phyloP scores from a whole-genome alignment of 2,888 invertebrate genomes.

The Lithophane socia region DNA sequence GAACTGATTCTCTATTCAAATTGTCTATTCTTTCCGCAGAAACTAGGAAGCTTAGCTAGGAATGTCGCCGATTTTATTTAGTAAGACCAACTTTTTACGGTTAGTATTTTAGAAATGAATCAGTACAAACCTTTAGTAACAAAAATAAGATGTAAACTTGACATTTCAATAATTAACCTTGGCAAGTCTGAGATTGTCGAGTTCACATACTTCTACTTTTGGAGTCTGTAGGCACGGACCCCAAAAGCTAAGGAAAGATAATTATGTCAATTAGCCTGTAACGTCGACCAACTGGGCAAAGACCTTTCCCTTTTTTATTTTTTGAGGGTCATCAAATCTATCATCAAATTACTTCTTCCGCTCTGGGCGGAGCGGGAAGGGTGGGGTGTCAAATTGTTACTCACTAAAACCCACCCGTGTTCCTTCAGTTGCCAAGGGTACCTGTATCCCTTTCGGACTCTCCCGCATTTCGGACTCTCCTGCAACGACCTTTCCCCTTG shows the following conservation, averaged over 20 bases:
- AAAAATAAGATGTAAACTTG: not conserved
- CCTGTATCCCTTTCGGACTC: too few relatives aligned
- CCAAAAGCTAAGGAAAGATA: not conserved
- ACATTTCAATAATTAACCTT: not conserved
- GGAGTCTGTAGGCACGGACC: not conserved
- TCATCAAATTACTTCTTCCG: too few relatives aligned
- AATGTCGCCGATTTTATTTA: not conserved
- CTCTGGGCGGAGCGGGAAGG: too few relatives aligned
- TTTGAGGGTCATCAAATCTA: too few relatives aligned
- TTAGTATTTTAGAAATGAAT: not conserved
- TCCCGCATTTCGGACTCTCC: too few relatives aligned
- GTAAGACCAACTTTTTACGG: not conserved
- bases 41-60: not conserved
- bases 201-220: not conserved
- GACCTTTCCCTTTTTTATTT: too few relatives aligned
- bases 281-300: not conserved
- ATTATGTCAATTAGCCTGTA: not conserved
- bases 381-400: too few relatives aligned
- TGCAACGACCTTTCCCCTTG: not conserved
- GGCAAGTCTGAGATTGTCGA: not conserved
- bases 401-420: too few relatives aligned
- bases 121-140: not conserved
- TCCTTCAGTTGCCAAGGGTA: too few relatives aligned
- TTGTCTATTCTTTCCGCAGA: conserved; percentile 7
- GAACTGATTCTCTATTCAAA: conserved; percentile 25